Evolutionary conservation across 2,888 invertebrate genomes (phyloP), one percentile per base, ranked within the genome.

Genomic region (Cremastobaeus sp.): DNA sequence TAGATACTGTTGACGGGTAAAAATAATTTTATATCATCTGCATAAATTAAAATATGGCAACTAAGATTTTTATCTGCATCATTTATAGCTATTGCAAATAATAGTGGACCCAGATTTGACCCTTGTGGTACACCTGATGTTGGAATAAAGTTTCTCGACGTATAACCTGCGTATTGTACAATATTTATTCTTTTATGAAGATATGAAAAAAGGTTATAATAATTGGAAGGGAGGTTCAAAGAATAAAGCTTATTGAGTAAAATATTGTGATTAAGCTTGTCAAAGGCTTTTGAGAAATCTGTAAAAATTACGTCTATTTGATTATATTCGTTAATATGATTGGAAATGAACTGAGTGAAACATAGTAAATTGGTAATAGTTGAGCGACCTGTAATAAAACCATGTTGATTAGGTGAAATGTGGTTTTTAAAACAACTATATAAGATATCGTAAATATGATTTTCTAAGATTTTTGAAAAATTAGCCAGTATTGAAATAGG

Each of bases 401-500:
- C 43, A 43, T 43, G 43, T 12, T 43, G 43, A 11, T 11, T 25
- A 5, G 3, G 1, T 1, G 20, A 21, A 2, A 25, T 25, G 6
- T 1, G 1, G 1, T 21, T 21, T 5, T 11, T 3, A 43, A 43
- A 43, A 12, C 2, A 2, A 9, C 11, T 4, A 3, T 11, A 43
- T 12, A 43, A 2, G 5, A 11, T 25, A 2, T 20, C 9, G 12
- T 21, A 43, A 21, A 20, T 25, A 18, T 25, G 12, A 11, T 5
- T 4, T 12, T 43, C 43, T 3, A 43, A 12, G 5, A 43, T 11
- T 25, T 43, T 43, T 1, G 39, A 39, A 14, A 39, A 39, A 9
- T 39, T 39, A 2, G 39, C 17, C n/a, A 39, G 18, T 12, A 18
- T n/a, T n/a, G 39, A 39, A 12, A 37, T 39, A n/a, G 48, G 47